A percentile compares a stretch with the other conserved stretches of the same genome.
Conservation (phyloP, 2,113 vertebrate genomes). For the Ursus arctos region DNA sequence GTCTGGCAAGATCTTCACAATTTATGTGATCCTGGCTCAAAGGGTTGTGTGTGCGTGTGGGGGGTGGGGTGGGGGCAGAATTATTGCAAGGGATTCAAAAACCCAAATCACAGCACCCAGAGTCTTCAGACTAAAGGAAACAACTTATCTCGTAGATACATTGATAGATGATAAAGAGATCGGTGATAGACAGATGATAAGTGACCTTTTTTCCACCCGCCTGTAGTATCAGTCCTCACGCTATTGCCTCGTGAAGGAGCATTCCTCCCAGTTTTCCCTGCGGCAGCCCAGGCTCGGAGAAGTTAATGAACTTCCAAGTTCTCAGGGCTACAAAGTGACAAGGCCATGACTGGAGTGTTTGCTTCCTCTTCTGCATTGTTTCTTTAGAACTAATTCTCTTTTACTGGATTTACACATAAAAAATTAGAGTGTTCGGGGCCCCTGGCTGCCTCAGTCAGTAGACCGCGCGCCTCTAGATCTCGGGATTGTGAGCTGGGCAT, state of each 20-base stretch:
- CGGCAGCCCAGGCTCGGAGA: neutral
- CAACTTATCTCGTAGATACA: neutral
- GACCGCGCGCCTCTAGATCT: neutral
- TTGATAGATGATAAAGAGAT: neutral
- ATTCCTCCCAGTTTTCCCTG: neutral
- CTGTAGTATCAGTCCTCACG: neutral
- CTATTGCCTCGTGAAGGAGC: neutral
- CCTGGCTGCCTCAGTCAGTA: neutral
- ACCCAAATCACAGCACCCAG: neutral
- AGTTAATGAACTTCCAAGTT: neutral
- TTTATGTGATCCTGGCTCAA: neutral
- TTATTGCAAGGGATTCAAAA: neutral
- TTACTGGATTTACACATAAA: neutral
- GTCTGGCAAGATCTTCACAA: neutral
- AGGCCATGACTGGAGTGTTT: neutral
- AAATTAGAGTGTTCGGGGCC: neutral
- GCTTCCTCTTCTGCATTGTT: neutral
- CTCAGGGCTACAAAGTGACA: neutral
- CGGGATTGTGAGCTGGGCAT: neutral
- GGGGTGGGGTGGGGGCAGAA: too few species aligned
- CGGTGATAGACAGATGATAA: neutral
- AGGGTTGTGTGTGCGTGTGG: too few species aligned
- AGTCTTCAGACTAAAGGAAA: neutral
- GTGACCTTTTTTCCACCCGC: neutral
- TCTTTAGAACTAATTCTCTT: slow-evolving; percentile 34